Evolutionary conservation across 2,888 invertebrate genomes (phyloP).

Genomic region (Brachyptera putata): DNA sequence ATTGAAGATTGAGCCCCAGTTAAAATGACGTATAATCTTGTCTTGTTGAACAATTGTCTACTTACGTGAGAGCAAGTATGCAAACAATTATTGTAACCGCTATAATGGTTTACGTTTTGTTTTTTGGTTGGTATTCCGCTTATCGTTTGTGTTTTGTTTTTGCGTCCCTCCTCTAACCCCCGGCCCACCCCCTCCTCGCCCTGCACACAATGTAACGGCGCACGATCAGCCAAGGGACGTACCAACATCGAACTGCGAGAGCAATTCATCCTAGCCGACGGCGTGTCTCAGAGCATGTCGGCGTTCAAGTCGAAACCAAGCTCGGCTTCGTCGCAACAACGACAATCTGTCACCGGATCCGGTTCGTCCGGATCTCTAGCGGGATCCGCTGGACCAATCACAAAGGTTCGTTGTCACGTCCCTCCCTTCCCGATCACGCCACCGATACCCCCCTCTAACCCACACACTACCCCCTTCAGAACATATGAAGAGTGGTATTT

Average conservation of each 20-base stretch:
- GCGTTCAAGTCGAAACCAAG: conserved; percentile 95
- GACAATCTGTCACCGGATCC: conserved; percentile 37
- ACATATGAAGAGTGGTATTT: too few species aligned
- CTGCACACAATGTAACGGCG: conserved; percentile 9
- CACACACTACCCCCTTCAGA: not conserved
- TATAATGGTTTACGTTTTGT: too few species aligned
- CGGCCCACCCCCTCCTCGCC: conserved; percentile 12
- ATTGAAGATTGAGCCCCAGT: too few species aligned
- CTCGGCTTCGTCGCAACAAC: conserved; percentile 61
- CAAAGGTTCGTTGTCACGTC: conserved; percentile 65
- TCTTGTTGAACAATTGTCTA: too few species aligned
- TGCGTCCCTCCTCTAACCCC: conserved; percentile 26
- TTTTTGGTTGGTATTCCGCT: conserved; percentile 34
- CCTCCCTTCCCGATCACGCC: not conserved
- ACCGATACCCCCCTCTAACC: not conserved
- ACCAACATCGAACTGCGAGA: conserved; percentile 99
- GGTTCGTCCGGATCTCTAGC: not conserved
- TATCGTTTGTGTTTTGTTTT: conserved; percentile 36
- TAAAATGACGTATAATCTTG: too few species aligned
- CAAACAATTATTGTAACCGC: too few species aligned
- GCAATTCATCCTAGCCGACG: conserved; percentile 97
- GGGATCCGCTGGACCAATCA: conserved; percentile 75
- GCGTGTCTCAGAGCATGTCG: conserved; percentile 98
- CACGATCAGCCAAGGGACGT: conserved; percentile 89
- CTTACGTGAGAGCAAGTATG: too few species aligned